Base-by-base conservation (phyloP, 2,888 invertebrate genomes). In the Leptinotarsa haldemani region DNA sequence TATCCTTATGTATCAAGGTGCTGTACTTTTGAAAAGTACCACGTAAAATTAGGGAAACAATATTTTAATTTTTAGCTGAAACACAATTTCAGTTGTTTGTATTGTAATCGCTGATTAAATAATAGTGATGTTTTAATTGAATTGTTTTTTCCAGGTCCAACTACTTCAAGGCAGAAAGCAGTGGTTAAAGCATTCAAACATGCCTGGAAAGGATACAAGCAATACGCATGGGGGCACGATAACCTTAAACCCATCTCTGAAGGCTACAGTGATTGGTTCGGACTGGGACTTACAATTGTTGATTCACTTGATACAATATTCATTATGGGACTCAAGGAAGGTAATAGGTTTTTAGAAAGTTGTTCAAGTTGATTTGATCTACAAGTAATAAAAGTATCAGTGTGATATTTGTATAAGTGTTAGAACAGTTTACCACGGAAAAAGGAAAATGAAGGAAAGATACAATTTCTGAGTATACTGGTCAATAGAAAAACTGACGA, bases 221-320 rank as follows among this genome's bases (percentile, higher is more conserved):
- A 93, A 74, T 95, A 93, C 88, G 98, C 99, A 0, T 99, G 99
- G 99, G 99, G 99, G 1, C 95, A 97, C 83, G 99, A 99, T 86
- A 96, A 98, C 85, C 89, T 99, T 61, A 96, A 95, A 83, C 99
- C 99, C 0, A 92, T 98, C 48, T 93, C 96, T 0, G 94, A 93
- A 81, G 90, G 92, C 77, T 92, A 93, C 74, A 92, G 93, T 69
- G 96, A 98, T 84, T 99, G 99, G 99, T 99, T 99, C 88, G 94
- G 95, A 0, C 90, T 99, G 1, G 99, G 98, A 0, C 90, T 99
- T n/a, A 97, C 97, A 1, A 94, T 99, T 79, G 93, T 99, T 0
- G 99, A 99, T 89, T 93, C 96, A 0, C 88, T 99, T 78, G 99
- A 99, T 86, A 99, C 99, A 0, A 93, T 98, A 84, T 95, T 95